Base-by-base conservation (phyloP, 2,888 invertebrate genomes). In the Aporophyla lueneburgensis region DNA sequence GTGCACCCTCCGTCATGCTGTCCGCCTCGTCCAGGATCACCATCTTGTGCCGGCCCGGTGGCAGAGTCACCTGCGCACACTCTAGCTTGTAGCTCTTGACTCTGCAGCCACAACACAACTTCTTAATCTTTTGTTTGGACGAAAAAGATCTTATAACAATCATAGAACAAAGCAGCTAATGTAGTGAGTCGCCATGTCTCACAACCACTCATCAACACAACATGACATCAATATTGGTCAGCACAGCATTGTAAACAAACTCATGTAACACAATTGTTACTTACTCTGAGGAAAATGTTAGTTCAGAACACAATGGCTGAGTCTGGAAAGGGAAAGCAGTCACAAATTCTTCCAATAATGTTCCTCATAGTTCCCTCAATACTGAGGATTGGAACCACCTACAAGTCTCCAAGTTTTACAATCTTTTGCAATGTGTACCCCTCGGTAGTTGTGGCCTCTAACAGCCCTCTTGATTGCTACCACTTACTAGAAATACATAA, bases 1-100 rank as follows among this genome's bases (percentile, higher is more conserved):
- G 99, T 0, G 99, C 99, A 0, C 99, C 99, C 89, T 99, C 99
- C 0, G 99, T 99, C 99, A 99, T 99, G 93, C 99, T 99, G 96
- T 99, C 99, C 0, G 99, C 99, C 96, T 99, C 99, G 95, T 99
- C 99, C 51, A 99, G 96, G 89, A 99, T 99, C 73, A 99, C 98
- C 81, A 99, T 98, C 95, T 99, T 99, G 93, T 99, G 99, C 0
- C 96, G 86, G 0, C 99, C 99, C 24, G 98, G 97, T 0, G 99
- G 99, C 66, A 99, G 94, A 0, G 99, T 99, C 0, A 99, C 99
- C 97, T 87, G 51, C 46, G 6, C 53, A 43, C 19, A 56, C 43
- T 21, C 53, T 33, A 16, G 5, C 27, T 58, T 67, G 19, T 12
- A 74, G 19, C 27, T 27, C 16, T 24, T 7, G 0, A 12, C 16